phyloP scores from a whole-genome alignment of 2,888 invertebrate species.

The Dolichopus griseipennis region DNA sequence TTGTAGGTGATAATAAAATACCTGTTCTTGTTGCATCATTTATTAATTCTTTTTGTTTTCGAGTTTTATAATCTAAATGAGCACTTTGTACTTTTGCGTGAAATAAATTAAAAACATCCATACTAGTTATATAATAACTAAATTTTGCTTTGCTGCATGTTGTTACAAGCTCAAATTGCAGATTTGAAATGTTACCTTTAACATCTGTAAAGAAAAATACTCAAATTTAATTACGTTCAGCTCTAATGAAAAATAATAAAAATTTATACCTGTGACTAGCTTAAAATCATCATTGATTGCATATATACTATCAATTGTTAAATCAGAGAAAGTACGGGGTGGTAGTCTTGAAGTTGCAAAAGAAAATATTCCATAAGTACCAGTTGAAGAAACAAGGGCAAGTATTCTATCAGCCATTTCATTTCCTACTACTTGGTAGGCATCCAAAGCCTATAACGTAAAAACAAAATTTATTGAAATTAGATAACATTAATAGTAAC shows the following conservation, averaged over 20 bases:
- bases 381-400: slow-evolving; percentile 35
- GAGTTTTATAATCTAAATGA: neutral
- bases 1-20: slow-evolving; percentile 8
- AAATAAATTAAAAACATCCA: slow-evolving; percentile 34
- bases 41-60: slow-evolving; percentile 8
- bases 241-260: slow-evolving; percentile 35
- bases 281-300: slow-evolving; percentile 72
- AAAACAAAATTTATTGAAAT: slow-evolving; percentile 11
- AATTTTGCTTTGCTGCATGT: slow-evolving; percentile 32
- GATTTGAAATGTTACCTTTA: slow-evolving; percentile 32
- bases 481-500: slow-evolving; percentile 7
- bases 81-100: slow-evolving; percentile 26
- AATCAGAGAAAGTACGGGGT: slow-evolving; percentile 64
- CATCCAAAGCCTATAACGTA: slow-evolving; percentile 35
- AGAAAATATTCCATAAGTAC: slow-evolving; percentile 39
- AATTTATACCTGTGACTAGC: slow-evolving; percentile 55
- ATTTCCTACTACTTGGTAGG: slow-evolving; percentile 38
- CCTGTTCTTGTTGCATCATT: slow-evolving; percentile 2
- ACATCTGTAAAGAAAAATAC: slow-evolving; percentile 25
- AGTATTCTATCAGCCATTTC: slow-evolving; percentile 37
- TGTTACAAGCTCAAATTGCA: slow-evolving; percentile 35
- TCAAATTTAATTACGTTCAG: neutral
- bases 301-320: slow-evolving; percentile 70
- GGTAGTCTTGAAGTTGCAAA: slow-evolving; percentile 42
- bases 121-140: slow-evolving; percentile 35